Evolutionary conservation across 2,888 invertebrate species (phyloP).

Genomic region (Hirtodrosophila duncani): DNA sequence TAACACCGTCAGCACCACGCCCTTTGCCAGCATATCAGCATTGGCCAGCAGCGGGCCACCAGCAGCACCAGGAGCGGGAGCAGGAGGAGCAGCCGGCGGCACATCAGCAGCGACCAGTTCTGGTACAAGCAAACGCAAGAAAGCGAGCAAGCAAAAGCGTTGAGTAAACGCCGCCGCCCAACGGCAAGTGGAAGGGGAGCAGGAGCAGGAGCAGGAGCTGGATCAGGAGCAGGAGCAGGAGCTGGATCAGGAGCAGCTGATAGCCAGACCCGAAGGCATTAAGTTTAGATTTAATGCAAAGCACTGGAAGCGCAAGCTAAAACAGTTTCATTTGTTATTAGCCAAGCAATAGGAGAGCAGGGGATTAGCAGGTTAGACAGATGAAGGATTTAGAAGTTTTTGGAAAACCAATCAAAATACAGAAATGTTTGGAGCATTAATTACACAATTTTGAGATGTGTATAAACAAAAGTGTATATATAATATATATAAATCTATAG

Average conservation of each 20-base stretch:
- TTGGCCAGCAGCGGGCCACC: slow-evolving; percentile 37
- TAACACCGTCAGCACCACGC: slow-evolving; percentile 32
- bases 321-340: slow-evolving; percentile 56
- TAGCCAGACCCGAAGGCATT: slow-evolving; percentile 35
- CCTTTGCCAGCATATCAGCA: slow-evolving; percentile 61
- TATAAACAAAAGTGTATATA: slow-evolving; percentile 23
- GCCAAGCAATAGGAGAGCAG: slow-evolving; percentile 36
- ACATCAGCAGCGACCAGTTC: slow-evolving; percentile 33
- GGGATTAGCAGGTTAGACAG: not conserved
- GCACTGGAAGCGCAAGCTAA: slow-evolving; percentile 61
- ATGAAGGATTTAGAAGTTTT: not conserved
- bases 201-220: not conserved
- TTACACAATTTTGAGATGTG: slow-evolving; percentile 33
- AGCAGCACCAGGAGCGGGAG: slow-evolving; percentile 28
- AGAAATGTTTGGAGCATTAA: slow-evolving; percentile 16
- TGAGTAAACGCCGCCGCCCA: slow-evolving; percentile 45
- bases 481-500: too few relatives aligned
- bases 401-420: slow-evolving; percentile 21
- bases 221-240: slow-evolving; percentile 1
- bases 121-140: slow-evolving; percentile 74
- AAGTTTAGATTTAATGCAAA: slow-evolving; percentile 63
- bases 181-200: too few relatives aligned
- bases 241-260: not conserved
- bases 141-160: slow-evolving; percentile 76
- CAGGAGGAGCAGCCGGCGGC: slow-evolving; percentile 23